Evolutionary conservation across 2,888 invertebrate genomes (phyloP).

Genomic region (Tholera decimalis): DNA sequence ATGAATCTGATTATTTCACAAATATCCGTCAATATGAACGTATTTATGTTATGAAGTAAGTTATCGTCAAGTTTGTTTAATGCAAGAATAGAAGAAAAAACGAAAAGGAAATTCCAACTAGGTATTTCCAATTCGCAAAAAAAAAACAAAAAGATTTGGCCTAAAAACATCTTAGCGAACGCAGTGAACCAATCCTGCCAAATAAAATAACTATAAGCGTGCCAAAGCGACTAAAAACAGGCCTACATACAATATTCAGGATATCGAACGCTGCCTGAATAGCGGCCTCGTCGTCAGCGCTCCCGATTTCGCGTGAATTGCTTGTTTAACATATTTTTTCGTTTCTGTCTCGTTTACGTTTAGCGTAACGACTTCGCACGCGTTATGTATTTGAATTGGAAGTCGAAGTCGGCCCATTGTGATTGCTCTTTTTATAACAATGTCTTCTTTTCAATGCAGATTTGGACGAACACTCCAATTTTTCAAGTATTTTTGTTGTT

Average conservation of each 20-base stretch:
- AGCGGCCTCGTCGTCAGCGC: slow-evolving; percentile 78
- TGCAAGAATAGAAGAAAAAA: background rate
- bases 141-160: background rate
- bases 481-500: slow-evolving; percentile 45
- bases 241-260: slow-evolving; percentile 37
- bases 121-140: background rate
- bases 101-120: background rate
- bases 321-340: slow-evolving; percentile 89
- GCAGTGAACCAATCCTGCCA: slow-evolving; percentile 11
- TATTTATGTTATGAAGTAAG: no score
- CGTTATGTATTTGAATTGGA: slow-evolving; percentile 77
- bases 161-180: slow-evolving; percentile 2
- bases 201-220: slow-evolving; percentile 19
- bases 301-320: slow-evolving; percentile 84
- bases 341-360: slow-evolving; percentile 83
- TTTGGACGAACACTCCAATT: slow-evolving; percentile 49
- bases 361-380: slow-evolving; percentile 82
- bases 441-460: slow-evolving; percentile 50
- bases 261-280: slow-evolving; percentile 71
- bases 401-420: slow-evolving; percentile 62
- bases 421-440: slow-evolving; percentile 68
- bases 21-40: no score
- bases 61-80: no score
- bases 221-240: slow-evolving; percentile 42
- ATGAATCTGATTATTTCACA: no score